Base-by-base conservation (phyloP, 2,888 invertebrate genomes). In the Melieria picta region DNA sequence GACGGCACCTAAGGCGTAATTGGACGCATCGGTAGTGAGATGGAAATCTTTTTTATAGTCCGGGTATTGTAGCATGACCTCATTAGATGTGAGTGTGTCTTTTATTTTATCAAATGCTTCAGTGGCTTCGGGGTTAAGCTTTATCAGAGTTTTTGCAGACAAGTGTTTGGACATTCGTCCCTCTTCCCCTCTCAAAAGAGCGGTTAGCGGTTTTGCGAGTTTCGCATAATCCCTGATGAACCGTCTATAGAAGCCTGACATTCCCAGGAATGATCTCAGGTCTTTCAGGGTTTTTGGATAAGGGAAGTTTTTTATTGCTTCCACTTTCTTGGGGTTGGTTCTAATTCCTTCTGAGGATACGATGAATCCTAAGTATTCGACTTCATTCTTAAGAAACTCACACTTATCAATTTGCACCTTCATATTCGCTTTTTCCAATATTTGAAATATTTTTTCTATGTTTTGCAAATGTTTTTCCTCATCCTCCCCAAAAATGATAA, bases 1-100 rank as follows among this genome's bases (percentile, higher is more conserved):
- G 9, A 82, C 79, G 4, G 74, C 78, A 1, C 80, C 82, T 4
- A 80, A 52, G 1, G 81, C 82, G 11, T 58, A 76, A 46, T 79
- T 73, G n/a, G 76, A 75, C 0, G 81, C 81, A 70, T 84, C 82
- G 1, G 81, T 81, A 3, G 80, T 80, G 50, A 71, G 60, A 46
- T 30, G 30, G 30, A 30, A 30, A 30, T 30, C 30, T 30, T 30
- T 30, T 30, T 30, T 30, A 30, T 62, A 74, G 56, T 74, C 47
- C 1, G 72, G 61, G 11, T 65, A 72, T 9, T 42, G 47, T 4
- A 65, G n/a, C 42, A 65, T 52, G 9, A 68, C 72, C 48, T 69
- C 61, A 1, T 45, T 43, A 10, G 66, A 64, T 10, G 10, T 11
- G n/a, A 66, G 45, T 52, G 67, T 13, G n/a, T 62, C 42, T 63